These are phyloP conservation scores for Gadus macrocephalus DNA, from an alignment of 2,113 vertebrate genomes.

Conservation along the genomic window DNA sequence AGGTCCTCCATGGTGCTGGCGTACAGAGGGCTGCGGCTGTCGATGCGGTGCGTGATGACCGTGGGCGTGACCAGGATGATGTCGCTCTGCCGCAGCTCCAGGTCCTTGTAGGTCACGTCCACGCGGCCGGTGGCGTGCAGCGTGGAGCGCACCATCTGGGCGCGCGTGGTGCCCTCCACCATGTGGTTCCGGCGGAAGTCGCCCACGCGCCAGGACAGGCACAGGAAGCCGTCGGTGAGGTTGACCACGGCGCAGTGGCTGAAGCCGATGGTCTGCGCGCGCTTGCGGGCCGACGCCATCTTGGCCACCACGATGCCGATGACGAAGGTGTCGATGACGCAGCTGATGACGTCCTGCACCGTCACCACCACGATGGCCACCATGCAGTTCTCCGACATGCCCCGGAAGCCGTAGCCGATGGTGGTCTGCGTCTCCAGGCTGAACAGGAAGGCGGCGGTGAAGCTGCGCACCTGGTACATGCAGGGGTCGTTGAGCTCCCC, in stretches of 20 bases:
- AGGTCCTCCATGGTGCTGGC: constrained; percentile 77
- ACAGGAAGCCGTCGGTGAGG: constrained; percentile 77
- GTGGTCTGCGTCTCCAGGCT: constrained; percentile 95
- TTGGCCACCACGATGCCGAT: constrained; percentile 90
- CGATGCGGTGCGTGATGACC: constrained; percentile 82
- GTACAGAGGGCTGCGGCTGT: constrained; percentile 82
- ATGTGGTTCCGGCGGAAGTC: constrained; percentile 89
- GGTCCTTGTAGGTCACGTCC: constrained; percentile 78
- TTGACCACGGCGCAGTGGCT: constrained; percentile 84
- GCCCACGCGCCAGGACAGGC: constrained; percentile 89
- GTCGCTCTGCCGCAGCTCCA: constrained; percentile 79
- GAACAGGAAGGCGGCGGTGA: constrained; percentile 89
- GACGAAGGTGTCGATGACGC: constrained; percentile 91
- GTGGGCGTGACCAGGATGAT: constrained; percentile 84
- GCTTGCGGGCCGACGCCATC: constrained; percentile 90
- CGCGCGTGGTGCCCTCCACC: constrained; percentile 84
- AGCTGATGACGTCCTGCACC: constrained; percentile 87
- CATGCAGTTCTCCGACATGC: constrained; percentile 89
- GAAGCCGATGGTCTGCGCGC: constrained; percentile 93
- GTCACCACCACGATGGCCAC: constrained; percentile 81
- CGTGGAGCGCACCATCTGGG: constrained; percentile 79
- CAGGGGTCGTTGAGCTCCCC: constrained; percentile 69
- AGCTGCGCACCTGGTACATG: constrained; percentile 84
- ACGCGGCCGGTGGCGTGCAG: constrained; percentile 76
- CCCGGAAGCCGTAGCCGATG: constrained; percentile 89